These are phyloP conservation scores for Mustela nigripes DNA, from an alignment of 2,113 vertebrate genomes.

Conservation along the genomic window DNA sequence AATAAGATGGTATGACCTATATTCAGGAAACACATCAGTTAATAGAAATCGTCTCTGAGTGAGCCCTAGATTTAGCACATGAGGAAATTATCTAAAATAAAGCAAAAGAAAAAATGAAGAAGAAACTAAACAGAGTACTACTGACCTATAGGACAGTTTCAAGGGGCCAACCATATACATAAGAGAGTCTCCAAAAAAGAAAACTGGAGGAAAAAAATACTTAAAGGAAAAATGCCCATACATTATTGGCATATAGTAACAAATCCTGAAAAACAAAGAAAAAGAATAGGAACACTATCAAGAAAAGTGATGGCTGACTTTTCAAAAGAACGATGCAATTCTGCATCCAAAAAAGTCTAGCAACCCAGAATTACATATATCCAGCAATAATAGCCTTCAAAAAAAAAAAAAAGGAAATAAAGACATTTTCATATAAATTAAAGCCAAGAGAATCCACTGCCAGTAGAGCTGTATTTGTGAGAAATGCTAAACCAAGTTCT, in stretches of 20 bases:
- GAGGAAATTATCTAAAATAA: not conserved
- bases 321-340: not conserved
- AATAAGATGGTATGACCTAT: not conserved
- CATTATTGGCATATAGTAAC: not conserved
- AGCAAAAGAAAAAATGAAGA: not conserved
- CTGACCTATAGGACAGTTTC: not conserved
- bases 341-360: not conserved
- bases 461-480: not conserved
- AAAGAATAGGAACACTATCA: not conserved
- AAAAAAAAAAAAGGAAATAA: not conserved
- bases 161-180: not conserved
- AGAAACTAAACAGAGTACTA: not conserved
- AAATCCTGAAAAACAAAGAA: not conserved
- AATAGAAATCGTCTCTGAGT: not conserved
- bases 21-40: not conserved
- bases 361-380: not conserved
- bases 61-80: not conserved
- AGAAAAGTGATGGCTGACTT: constrained; percentile 1
- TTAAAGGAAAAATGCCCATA: not conserved
- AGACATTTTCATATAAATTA: not conserved
- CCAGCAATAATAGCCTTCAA: not conserved
- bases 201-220: not conserved
- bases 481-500: not conserved
- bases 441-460: not conserved
- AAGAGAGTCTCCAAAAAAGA: not conserved